Evolutionary conservation across 2,113 vertebrate species (phyloP).

Genomic region (Clarias gariepinus): DNA sequence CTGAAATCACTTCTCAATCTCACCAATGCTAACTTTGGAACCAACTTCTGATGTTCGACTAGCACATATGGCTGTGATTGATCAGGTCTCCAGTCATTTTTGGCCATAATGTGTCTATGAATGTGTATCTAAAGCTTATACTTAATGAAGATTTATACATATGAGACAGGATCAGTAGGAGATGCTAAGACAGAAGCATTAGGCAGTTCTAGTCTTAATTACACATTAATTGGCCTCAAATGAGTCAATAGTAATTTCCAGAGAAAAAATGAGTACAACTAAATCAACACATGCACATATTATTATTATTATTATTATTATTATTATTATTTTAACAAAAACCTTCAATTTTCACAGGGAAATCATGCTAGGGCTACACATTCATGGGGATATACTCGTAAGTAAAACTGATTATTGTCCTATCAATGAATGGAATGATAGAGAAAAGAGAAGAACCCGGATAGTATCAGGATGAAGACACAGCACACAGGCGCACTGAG

Average conservation of each 20-base stretch:
- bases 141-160: background rate
- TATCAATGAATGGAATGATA: constrained; percentile 48
- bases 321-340: background rate
- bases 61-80: too few species aligned
- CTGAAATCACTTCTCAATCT: background rate
- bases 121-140: background rate
- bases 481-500: constrained; percentile 63
- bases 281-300: constrained; percentile 9
- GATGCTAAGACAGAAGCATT: background rate
- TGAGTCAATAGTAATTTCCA: background rate
- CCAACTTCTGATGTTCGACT: too few species aligned
- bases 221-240: background rate
- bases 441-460: constrained; percentile 60
- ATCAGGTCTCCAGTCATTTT: background rate
- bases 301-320: background rate
- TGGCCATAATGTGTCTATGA: background rate
- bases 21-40: background rate
- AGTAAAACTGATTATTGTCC: background rate
- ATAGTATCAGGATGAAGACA: constrained; percentile 63
- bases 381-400: background rate
- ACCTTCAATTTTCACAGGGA: constrained; percentile 12
- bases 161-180: background rate
- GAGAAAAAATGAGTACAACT: constrained; percentile 36
- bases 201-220: background rate
- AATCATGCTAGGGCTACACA: constrained; percentile 30